Base-by-base conservation (phyloP, 2,797 vertebrate genomes). In the Rhinella marina region DNA sequence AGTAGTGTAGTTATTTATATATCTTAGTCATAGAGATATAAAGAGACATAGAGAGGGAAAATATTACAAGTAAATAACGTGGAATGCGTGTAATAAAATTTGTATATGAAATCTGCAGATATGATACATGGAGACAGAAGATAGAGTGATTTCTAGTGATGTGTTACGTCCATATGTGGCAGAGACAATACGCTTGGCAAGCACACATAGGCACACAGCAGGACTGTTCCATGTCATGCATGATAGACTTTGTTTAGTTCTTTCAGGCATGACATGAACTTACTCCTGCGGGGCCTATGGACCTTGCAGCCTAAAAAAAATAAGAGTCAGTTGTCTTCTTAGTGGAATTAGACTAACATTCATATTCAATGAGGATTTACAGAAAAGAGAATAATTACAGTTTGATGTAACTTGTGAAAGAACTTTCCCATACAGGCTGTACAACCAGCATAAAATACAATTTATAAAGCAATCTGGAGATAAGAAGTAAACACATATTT, bases 221-320 rank as follows among this genome's bases (percentile, higher is more conserved):
- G 83, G 72, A 64, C 41, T 77, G 72, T 76, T 85, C 82, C 56
- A 76, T 76, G 83, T 77, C 83, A 85, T 85, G 83, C 83, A 85
- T 85, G 57, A 59, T 76, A 85, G 83, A 77, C 32, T 62, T 85
- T 62, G 83, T 77, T 85, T 85, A 62, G 83, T 76, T 85, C 72
- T 85, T 85, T 85, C 56, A 85, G 70, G 83, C 83, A 85, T 85
- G 56, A 85, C 72, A 85, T 61, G 70, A 85, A 13, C 70, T 13
- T 77, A 16, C 57, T 76, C 83, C 83, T 85, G 57, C 83, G 16
- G 83, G 32, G 56, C 57, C 77, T 41, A 77, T 48, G 64, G 25
- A 61, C 64, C 68, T 73, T 84, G 68, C 27, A 59, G 81, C 81
- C 25, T 70, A 48, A 82, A 52, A 56, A 61, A 2, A 41, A 41